Evolutionary conservation across 2,797 vertebrate genomes (phyloP).

Genomic region (Coluber constrictor): DNA sequence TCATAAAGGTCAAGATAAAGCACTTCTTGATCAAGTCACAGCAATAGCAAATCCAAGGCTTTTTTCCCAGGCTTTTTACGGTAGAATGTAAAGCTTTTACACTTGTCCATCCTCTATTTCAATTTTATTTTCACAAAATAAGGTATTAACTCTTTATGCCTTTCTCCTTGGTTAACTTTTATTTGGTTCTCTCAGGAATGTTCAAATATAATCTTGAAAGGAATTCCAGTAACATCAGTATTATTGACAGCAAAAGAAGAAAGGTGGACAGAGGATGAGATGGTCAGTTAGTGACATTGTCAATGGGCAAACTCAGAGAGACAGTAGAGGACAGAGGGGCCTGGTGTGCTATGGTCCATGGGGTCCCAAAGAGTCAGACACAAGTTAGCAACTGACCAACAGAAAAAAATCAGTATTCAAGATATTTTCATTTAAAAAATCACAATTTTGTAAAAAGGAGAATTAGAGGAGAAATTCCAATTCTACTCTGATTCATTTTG

Average conservation of each 20-base stretch:
- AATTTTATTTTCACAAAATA: not conserved
- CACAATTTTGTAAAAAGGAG: not conserved
- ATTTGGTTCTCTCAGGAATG: not conserved
- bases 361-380: not conserved
- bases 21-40: slow-evolving; percentile 22
- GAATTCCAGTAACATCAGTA: not conserved
- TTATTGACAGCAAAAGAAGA: not conserved
- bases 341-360: not conserved
- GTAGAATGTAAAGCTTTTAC: not conserved
- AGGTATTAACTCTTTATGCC: not conserved
- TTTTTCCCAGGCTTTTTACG: not conserved
- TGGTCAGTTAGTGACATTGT: not conserved
- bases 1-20: slow-evolving; percentile 40
- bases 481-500: not conserved
- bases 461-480: not conserved
- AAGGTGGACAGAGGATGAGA: not conserved
- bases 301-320: not conserved
- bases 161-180: not conserved
- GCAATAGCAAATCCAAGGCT: not conserved
- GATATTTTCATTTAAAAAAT: not conserved
- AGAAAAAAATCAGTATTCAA: not conserved
- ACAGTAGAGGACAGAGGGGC: not conserved
- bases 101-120: not conserved
- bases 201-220: not conserved
- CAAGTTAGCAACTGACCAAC: not conserved